Base-by-base conservation (phyloP, 2,888 invertebrate species). In the Brenthis daphne region DNA sequence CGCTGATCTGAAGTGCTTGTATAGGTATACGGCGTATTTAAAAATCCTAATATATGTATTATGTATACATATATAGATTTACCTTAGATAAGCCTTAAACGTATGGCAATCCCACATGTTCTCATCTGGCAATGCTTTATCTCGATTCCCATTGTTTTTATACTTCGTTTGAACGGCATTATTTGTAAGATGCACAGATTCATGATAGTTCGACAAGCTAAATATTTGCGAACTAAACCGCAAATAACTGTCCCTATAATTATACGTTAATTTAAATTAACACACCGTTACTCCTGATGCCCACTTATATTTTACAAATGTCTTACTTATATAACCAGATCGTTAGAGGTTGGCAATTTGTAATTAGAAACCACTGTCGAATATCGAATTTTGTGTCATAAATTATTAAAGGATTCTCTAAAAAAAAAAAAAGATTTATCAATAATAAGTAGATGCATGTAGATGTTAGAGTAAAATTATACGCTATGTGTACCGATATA, bases 41-140 rank as follows among this genome's bases (percentile, higher is more conserved):
- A 29, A 29, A 29, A 29, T 29, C 14, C 58, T 24, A 58, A 47
- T 24, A 14, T n/a, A 48, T 58, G 29, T 29, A 4, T 29, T n/a
- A 48, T 58, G 29, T 29, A 4, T 29, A 29, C 29, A 29, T 29
- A 14, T 60, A 63, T 63, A 76, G 72, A 77, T 81, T 89, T 92
- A 95, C 95, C 93, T 94, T 63, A 95, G 89, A 80, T 94, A 95
- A 60, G 93, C 88, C 89, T 97, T 95, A 86, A 99, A 96, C 69
- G 96, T 94, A 82, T 96, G 94, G 82, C 96, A 95, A 77, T 98
- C 97, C 99, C 99, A 99, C 98, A 99, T 99, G 83, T 98, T 98
- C 82, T 98, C 98, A 66, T 94, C 94, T 0, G 98, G 98, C 66
- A 99, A 87, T 1, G 95, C 94, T 81, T 96, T 94, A 86, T 97